Evolutionary conservation across 1,140 invertebrate species (phyloP).

Genomic region (Cotesia typhae): DNA sequence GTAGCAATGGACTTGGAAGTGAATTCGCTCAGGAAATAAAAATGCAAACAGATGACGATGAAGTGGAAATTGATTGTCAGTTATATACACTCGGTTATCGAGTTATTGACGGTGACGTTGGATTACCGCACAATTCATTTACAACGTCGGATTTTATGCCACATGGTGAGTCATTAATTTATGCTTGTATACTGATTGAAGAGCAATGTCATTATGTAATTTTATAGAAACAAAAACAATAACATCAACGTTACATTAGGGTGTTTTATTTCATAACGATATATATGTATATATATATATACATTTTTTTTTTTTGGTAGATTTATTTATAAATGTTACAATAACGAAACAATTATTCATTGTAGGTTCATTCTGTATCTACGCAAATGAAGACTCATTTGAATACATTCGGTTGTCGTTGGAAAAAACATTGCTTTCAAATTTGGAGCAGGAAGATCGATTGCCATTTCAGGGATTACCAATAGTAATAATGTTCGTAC

Average conservation of each 20-base stretch:
- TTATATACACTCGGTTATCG: conserved; percentile 86
- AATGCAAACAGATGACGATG: conserved; percentile 80
- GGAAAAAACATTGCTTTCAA: conserved; percentile 90
- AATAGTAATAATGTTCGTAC: conserved; percentile 89
- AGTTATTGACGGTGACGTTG: conserved; percentile 86
- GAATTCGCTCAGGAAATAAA: conserved; percentile 82
- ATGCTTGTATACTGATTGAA: conserved; percentile 5
- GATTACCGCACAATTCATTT: conserved; percentile 80
- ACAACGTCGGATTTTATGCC: conserved; percentile 80
- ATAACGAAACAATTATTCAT: conserved; percentile 36
- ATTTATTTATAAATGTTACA: no score
- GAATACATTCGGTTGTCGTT: conserved; percentile 91
- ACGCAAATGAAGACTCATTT: conserved; percentile 89
- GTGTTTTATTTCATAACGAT: no score
- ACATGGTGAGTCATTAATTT: conserved; percentile 70
- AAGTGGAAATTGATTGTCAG: conserved; percentile 84
- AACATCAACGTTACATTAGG: not conserved
- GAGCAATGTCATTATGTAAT: not conserved
- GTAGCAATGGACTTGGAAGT: conserved; percentile 79
- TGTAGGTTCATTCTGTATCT: conserved; percentile 86
- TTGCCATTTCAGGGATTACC: conserved; percentile 87
- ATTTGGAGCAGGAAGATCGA: conserved; percentile 90
- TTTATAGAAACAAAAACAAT: not conserved
- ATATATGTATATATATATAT: no score
- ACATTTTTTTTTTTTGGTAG: not conserved